A percentile compares a stretch with the other conserved stretches of the same genome.
phyloP scores from a whole-genome alignment of 2,888 invertebrate genomes.

The Cosmia trapezina region DNA sequence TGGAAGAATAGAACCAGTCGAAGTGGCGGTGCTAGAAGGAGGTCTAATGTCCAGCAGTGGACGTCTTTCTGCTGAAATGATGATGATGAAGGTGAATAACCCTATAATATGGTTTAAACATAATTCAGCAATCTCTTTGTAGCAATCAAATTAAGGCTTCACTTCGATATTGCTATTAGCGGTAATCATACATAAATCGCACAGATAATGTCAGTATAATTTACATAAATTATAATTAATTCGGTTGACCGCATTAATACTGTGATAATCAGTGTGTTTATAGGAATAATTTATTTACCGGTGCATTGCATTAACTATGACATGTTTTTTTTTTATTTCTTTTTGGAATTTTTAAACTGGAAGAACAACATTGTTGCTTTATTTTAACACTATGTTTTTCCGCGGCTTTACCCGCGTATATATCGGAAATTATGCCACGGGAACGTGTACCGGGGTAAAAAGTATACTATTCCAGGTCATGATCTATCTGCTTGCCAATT shows the following conservation, averaged over 20 bases:
- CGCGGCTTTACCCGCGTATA: no score
- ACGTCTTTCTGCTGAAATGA: no score
- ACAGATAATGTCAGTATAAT: not conserved
- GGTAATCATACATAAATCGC: not conserved
- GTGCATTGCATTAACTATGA: not conserved
- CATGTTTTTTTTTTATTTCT: not conserved
- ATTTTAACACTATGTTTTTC: not conserved
- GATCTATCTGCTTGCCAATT: no score
- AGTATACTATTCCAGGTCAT: no score
- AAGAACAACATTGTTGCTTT: not conserved
- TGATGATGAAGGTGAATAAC: no score
- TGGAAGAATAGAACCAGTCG: no score
- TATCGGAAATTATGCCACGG: no score
- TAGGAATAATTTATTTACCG: no score
- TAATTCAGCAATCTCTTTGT: not conserved
- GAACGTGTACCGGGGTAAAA: no score
- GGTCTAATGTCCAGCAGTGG: no score
- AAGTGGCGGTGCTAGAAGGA: no score
- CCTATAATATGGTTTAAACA: no score
- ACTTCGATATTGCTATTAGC: not conserved
- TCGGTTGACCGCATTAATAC: not conserved
- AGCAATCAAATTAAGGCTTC: not conserved
- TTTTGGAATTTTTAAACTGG: not conserved
- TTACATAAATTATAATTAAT: constrained; percentile 3
- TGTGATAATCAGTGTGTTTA: not conserved